Conservation (phyloP, 2,113 vertebrate species). For the Porphyrio hochstetteri region DNA sequence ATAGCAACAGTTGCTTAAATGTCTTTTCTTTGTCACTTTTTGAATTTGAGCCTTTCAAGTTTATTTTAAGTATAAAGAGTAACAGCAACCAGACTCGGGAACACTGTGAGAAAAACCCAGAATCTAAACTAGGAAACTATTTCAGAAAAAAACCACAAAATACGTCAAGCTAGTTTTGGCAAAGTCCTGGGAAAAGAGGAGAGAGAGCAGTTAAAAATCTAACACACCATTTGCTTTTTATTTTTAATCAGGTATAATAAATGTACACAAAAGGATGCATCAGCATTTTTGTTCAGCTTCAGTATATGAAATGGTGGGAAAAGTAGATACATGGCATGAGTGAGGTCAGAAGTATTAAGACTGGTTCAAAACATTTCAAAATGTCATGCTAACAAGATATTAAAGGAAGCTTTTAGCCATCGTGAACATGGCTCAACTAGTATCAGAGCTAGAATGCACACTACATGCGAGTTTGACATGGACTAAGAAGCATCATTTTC, state of each 20-base stretch:
- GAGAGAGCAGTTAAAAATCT: neutral
- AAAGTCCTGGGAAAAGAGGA: neutral
- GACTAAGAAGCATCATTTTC: neutral
- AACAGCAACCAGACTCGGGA: neutral
- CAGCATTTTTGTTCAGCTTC: neutral
- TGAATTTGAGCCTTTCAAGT: neutral
- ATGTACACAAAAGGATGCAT: conserved; percentile 35
- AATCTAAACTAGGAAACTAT: neutral
- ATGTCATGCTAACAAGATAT: conserved; percentile 1
- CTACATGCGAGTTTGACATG: neutral
- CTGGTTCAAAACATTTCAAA: conserved; percentile 50
- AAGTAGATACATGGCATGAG: conserved; percentile 2
- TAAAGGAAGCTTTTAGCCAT: neutral
- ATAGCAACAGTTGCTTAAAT: neutral
- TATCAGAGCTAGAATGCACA: neutral
- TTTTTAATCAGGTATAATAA: conserved; percentile 25
- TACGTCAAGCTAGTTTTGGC: neutral
- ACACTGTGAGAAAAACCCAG: neutral
- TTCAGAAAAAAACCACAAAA: neutral
- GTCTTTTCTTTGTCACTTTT: neutral
- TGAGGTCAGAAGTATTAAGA: conserved; percentile 45
- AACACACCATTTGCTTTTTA: neutral
- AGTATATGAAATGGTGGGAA: neutral
- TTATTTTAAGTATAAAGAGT: neutral
- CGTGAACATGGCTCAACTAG: neutral